Evolutionary conservation across 2,888 invertebrate genomes (phyloP).

Genomic region (Cosmia trapezina): DNA sequence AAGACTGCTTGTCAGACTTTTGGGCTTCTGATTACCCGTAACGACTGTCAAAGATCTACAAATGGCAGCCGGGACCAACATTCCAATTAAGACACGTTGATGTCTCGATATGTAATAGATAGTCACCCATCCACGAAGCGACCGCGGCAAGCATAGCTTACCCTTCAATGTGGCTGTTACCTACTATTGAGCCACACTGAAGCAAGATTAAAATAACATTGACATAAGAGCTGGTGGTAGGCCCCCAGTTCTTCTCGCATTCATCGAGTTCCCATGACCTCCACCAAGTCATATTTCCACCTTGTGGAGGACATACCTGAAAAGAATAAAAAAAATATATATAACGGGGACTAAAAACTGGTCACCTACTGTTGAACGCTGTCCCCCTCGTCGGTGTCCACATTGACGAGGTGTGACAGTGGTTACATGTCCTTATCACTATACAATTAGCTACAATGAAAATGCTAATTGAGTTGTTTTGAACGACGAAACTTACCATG

Average conservation of each 20-base stretch:
- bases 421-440: constrained; percentile 76
- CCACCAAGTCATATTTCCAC: neutral
- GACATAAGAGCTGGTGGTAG: neutral
- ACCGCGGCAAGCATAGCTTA: neutral
- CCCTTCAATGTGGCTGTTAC: neutral
- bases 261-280: neutral
- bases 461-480: constrained; percentile 84
- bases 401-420: constrained; percentile 80
- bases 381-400: constrained; percentile 40
- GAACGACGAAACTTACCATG: constrained; percentile 74
- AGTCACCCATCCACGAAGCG: neutral
- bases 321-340: neutral
- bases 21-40: neutral
- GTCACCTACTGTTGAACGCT: constrained; percentile 39
- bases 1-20: neutral
- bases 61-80: neutral
- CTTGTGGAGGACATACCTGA: neutral
- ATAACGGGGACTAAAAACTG: neutral
- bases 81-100: neutral
- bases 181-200: neutral
- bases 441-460: constrained; percentile 78
- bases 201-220: neutral
- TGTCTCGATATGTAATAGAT: neutral
- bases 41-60: neutral
- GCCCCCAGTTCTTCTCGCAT: neutral